Evolutionary conservation across 2,797 vertebrate genomes (phyloP), one percentile per base, ranked within the genome.

Genomic region (Helarctos malayanus): DNA sequence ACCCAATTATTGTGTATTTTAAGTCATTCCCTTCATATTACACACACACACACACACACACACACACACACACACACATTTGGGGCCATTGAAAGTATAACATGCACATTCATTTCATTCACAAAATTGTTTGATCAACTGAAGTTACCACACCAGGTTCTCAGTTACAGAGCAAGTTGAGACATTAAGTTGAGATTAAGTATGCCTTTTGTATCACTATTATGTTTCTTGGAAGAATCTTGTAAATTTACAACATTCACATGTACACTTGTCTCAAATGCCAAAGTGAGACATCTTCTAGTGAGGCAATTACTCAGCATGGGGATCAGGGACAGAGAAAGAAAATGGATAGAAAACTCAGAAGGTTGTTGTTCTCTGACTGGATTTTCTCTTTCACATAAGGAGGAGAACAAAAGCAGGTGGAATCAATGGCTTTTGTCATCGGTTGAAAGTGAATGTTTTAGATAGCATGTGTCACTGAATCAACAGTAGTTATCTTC

Each of bases 351-450:
- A 57, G 49, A 59, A 76, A 91, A 1, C 21, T 15, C 27, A 29
- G 35, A 95, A 79, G 6, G 12, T 32, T 41, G 0, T 18, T 76
- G 25, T 19, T 21, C 10, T 54, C 41, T 78, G 18, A 41, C 25
- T 32, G 16, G 13, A 52, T 63, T 92, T 97, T 95, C 65, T 32
- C 79, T 92, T 96, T 93, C n/a, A 61, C 27, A 3, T 19, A 19
- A 4, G 7, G 23, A 4, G 7, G 13, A 93, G 27, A 73, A 73
- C 23, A 56, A 63, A 49, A 80, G 23, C 52, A 7, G 27, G 32
- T 52, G 69, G n/a, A 96, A 75, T 78, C 15, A 47, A 54, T 63
- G 45, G 13, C n/a, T 94, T 96, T 84, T 19, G 63, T 87, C 16
- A 63, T 7, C 83, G 38, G 59, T 92, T 92, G 89, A 90, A 81